phyloP scores from a whole-genome alignment of 1,140 invertebrate species.

The Nasonia giraulti region DNA sequence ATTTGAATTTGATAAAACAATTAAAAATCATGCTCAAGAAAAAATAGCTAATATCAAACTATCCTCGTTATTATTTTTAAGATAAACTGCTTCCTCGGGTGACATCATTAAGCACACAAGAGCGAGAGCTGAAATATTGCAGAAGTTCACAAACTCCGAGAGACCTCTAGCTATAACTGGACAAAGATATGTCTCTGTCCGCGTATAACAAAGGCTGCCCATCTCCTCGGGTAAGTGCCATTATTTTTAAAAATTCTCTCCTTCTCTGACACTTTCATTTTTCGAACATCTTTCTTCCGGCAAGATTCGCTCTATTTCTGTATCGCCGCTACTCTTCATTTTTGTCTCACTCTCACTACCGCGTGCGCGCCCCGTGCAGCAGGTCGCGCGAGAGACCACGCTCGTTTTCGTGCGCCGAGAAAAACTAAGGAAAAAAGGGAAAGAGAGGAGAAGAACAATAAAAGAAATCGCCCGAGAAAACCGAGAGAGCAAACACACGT shows the following conservation, averaged over 20 bases:
- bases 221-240: neutral
- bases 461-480: neutral
- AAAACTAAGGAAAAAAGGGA: neutral
- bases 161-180: neutral
- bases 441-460: neutral
- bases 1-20: too few species aligned
- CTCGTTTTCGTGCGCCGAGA: neutral
- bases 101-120: neutral
- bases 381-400: neutral
- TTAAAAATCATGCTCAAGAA: too few species aligned
- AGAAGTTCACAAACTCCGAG: neutral
- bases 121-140: neutral
- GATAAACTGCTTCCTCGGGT: neutral
- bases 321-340: neutral
- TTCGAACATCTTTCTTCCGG: neutral
- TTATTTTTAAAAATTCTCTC: constrained; percentile 21
- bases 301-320: constrained; percentile 15
- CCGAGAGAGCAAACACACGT: constrained; percentile 17
- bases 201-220: neutral
- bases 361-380: neutral
- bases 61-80: neutral
- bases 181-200: neutral
- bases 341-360: neutral
- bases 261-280: constrained; percentile 10
- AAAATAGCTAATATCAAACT: neutral